These are phyloP conservation scores for Apodemus speciosus DNA, from an alignment of 2,113 vertebrate genomes.

Conservation along the genomic window DNA sequence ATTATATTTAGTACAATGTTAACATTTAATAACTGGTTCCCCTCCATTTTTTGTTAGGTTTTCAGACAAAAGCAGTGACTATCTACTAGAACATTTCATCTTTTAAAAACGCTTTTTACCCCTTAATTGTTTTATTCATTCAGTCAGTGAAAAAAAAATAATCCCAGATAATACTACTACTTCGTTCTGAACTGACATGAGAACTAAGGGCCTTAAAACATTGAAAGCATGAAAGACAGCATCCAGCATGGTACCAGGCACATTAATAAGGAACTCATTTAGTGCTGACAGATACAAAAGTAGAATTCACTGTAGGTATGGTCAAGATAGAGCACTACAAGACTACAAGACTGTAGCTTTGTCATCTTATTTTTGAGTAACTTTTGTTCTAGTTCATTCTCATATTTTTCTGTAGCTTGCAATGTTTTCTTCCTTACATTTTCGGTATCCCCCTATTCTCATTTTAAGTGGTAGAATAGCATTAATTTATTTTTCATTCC, in stretches of 20 bases:
- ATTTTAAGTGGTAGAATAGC: background rate
- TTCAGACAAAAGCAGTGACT: background rate
- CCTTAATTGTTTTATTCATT: background rate
- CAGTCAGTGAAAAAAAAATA: conserved; percentile 28
- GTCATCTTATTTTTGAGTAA: background rate
- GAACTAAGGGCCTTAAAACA: background rate
- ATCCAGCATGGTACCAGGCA: background rate
- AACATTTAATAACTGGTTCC: background rate
- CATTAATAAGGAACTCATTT: background rate
- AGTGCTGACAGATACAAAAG: background rate
- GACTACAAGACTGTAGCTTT: background rate
- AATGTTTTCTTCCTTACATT: background rate
- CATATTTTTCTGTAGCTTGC: conserved; percentile 12
- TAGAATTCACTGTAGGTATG: background rate
- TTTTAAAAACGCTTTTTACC: background rate
- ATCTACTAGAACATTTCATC: background rate
- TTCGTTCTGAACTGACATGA: background rate
- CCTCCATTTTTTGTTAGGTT: background rate
- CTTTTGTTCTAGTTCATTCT: background rate
- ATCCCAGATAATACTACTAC: background rate
- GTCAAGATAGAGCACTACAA: background rate
- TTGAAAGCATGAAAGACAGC: background rate
- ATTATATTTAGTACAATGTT: conserved; percentile 19
- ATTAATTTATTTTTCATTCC: conserved; percentile 44
- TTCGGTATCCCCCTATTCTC: background rate